Base-by-base conservation (phyloP, 2,888 invertebrate species). In the Zygothrica quintamaculata region DNA sequence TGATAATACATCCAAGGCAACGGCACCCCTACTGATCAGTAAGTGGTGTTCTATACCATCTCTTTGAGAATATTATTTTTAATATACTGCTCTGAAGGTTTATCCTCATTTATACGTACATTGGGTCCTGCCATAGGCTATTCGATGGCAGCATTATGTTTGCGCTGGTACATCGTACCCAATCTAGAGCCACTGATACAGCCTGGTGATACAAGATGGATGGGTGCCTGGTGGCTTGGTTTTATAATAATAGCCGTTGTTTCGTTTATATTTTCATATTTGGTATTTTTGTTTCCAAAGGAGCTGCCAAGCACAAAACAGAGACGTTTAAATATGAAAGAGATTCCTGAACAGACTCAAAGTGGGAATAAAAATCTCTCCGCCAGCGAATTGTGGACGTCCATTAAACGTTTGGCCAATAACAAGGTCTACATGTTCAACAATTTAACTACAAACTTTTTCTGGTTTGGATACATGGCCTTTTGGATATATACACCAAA, bases 211-310 rank as follows among this genome's bases (percentile, higher is more conserved):
- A 95, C 95, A 0, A 92, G 95, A 72, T 96, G 95, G 96, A 88
- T 95, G 31, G 96, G 95, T 1, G 95, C 96, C 12, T 96, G 95
- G 95, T 96, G 95, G 95, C 79, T 95, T 29, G 95, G 95, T 0
- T 95, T 94, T 93, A 90, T 94, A 3, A 91, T 95, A 6, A 85
- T 94, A 6, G 93, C 93, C 1, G 88, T 91, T 0, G 78, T 93
- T 0, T 91, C 94, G 12, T 91, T 93, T 22, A 29, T 94, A 0
- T 92, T 93, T 15, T 92, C 94, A 0, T 91, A 89, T 6, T 86
- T 94, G 0, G 88, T 95, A 43, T 93, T 93, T 0, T 90, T 95
- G 42, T 95, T 95, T 68, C 95, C 95, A 0, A 93, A 93, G 77
- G 93, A 94, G 16, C 89, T 95, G 53, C 95, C 95, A 0, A 90